Evolutionary conservation across 2,113 vertebrate genomes (phyloP).

Genomic region (Pterocles gutturalis): DNA sequence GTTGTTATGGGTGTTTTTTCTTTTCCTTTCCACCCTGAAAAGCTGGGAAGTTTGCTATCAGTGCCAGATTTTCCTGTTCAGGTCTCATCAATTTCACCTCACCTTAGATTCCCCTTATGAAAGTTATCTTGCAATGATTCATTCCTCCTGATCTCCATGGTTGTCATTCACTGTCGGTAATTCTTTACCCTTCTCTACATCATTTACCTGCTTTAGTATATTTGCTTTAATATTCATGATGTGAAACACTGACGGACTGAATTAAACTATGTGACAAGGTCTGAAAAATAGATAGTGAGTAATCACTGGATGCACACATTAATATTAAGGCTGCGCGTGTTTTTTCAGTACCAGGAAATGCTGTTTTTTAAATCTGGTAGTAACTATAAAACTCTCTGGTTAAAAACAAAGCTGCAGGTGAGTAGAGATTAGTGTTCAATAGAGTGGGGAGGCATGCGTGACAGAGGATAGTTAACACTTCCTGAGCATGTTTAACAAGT

Average conservation of each 20-base stretch:
- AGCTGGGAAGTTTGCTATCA: no score
- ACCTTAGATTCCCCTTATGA: not conserved
- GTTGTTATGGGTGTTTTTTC: not conserved
- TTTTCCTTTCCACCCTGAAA: not conserved
- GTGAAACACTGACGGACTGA: not conserved
- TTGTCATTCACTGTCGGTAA: not conserved
- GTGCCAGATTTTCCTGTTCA: not conserved
- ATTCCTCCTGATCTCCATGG: not conserved
- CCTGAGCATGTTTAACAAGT: not conserved
- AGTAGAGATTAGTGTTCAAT: not conserved
- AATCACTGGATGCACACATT: fast-evolving
- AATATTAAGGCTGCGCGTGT: not conserved
- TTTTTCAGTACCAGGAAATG: not conserved
- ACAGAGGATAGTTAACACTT: not conserved
- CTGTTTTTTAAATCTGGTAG: fast-evolving
- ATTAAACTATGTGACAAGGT: not conserved
- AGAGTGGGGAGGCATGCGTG: not conserved
- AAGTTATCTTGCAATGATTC: not conserved
- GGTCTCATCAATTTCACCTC: not conserved
- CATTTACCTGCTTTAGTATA: not conserved
- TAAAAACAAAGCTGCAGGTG: not conserved
- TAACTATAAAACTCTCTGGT: not conserved
- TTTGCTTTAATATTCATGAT: not conserved
- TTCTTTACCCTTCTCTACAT: not conserved
- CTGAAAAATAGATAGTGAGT: not conserved